Base-by-base conservation (phyloP, 2,888 invertebrate species). In the Dicyrtomina minuta region DNA sequence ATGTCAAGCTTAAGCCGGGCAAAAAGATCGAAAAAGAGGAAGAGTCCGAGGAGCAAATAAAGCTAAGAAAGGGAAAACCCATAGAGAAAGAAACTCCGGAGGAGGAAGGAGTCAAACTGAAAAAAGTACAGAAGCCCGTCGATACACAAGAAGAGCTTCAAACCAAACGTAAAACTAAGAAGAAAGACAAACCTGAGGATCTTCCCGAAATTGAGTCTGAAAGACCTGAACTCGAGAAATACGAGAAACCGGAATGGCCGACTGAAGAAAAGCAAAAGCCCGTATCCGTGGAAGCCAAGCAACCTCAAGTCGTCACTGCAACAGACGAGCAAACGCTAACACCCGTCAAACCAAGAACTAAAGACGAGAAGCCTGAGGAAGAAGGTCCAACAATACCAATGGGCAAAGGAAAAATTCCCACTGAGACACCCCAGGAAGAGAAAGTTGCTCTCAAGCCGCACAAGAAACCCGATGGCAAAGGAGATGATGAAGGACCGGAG, bases 181-280 rank as follows among this genome's bases (percentile, higher is more conserved):
- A 5, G 12, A 39, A 56, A 51, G 26, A 46, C 3, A 39, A 15
- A 53, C 60, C 66, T n/a, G 51, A 70, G 22, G 55, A 26, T 4
- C 39, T 43, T 43, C 58, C 58, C 17, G 66, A 71, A 27, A 69
- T 71, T 22, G 65, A 46, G 12, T 26, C 56, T 39, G 74, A 74
- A 27, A 27, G 53, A 13, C 60, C 71, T 1, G 59, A 49, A 3
- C 59, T 74, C 1, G 74, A 74, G 27, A 62, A 62, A 39, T 68
- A 70, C 12, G 74, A 74, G 33, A 74, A 74, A 51, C 68, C 72
- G 41, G 72, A 72, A 55, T 71, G 72, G 72, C 53, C 78, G 15
- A 80, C 81, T 64, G 83, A 82, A 74, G 75, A 82, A 26, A 33
- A 44, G 39, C 58, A 70, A 61, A 61, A n/a, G 10, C 26, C 62